These are phyloP conservation scores for Mustela lutreola DNA, from an alignment of 2,113 vertebrate species.

Conservation along the genomic window DNA sequence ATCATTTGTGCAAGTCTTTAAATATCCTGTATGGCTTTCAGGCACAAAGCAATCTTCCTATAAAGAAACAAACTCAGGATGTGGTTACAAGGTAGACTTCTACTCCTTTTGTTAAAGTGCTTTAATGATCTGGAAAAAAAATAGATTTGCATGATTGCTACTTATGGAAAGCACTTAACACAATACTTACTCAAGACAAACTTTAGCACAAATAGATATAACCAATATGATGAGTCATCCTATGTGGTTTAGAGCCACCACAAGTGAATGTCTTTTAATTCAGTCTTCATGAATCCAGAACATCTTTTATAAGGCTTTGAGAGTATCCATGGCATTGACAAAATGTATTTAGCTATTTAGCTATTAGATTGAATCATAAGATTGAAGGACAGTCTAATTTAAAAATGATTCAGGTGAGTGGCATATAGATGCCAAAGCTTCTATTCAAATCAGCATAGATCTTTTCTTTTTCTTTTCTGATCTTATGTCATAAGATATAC, in stretches of 20 bases:
- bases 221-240: conserved; percentile 60
- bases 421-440: not conserved
- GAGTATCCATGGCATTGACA: conserved; percentile 38
- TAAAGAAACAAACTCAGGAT: conserved; percentile 69
- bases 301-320: conserved; percentile 43
- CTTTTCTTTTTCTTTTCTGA: conserved; percentile 5
- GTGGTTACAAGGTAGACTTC: conserved; percentile 58
- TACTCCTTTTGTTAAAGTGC: conserved; percentile 66
- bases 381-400: conserved; percentile 35
- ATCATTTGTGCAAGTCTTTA: conserved; percentile 67
- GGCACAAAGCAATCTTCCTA: conserved; percentile 60
- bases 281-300: not conserved
- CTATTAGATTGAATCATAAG: conserved; percentile 49
- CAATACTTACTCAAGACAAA: conserved; percentile 55
- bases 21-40: conserved; percentile 68
- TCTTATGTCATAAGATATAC: not conserved
- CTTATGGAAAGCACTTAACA: conserved; percentile 77
- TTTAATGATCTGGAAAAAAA: conserved; percentile 69
- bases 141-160: conserved; percentile 62
- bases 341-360: conserved; percentile 59
- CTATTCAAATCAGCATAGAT: conserved; percentile 22
- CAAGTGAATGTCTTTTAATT: conserved; percentile 67
- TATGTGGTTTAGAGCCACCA: conserved; percentile 41
- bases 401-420: conserved; percentile 52
- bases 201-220: conserved; percentile 48